Evolutionary conservation across 2,888 invertebrate species (phyloP).

Genomic region (Oxystoma pomonae): DNA sequence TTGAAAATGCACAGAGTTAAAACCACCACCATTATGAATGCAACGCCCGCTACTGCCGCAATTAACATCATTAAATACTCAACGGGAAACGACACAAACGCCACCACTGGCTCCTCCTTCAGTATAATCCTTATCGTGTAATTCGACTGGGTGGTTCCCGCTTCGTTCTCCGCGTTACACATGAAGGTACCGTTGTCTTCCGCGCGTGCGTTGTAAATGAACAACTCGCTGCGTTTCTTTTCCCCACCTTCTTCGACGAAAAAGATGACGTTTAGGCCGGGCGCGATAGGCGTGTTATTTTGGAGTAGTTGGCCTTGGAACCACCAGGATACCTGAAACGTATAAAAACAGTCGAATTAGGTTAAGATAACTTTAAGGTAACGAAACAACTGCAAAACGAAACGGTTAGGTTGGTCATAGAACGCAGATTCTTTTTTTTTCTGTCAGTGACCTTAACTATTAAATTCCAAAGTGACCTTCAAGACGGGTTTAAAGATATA

Average conservation of each 20-base stretch:
- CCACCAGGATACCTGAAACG: conserved; percentile 62
- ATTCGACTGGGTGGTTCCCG: conserved; percentile 73
- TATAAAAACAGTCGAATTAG: too few relatives aligned
- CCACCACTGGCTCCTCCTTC: conserved; percentile 67
- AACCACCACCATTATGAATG: conserved; percentile 61
- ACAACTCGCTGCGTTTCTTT: conserved; percentile 73
- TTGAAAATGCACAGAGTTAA: conserved; percentile 59
- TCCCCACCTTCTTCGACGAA: conserved; percentile 67
- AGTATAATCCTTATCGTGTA: conserved; percentile 74
- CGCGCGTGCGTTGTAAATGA: conserved; percentile 70
- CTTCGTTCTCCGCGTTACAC: conserved; percentile 80
- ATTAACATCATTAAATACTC: conserved; percentile 66
- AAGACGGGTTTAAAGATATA: too few relatives aligned
- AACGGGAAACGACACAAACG: conserved; percentile 58
- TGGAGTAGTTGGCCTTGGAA: conserved; percentile 77
- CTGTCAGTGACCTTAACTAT: too few relatives aligned
- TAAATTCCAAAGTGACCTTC: too few relatives aligned
- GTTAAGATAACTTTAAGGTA: too few relatives aligned
- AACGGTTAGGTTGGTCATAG: too few relatives aligned
- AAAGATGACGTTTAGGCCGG: conserved; percentile 65
- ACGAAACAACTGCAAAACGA: too few relatives aligned
- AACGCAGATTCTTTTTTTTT: too few relatives aligned
- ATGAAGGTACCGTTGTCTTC: conserved; percentile 84
- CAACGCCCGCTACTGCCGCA: conserved; percentile 59
- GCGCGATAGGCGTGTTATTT: conserved; percentile 66